Evolutionary conservation across 2,113 vertebrate species (phyloP).

Genomic region (Bungarus multicinctus): DNA sequence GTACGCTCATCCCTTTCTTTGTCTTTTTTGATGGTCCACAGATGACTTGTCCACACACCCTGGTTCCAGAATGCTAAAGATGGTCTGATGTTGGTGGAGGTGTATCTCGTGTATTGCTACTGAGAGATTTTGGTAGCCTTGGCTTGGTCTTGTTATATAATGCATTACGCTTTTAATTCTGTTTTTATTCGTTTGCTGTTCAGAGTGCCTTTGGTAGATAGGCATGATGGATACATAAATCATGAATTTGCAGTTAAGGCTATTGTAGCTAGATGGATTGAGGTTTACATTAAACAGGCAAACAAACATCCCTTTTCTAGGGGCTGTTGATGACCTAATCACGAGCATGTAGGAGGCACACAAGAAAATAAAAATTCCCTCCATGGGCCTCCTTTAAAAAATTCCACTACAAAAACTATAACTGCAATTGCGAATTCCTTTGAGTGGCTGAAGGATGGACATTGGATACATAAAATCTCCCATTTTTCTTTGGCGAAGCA

Average conservation of each 20-base stretch:
- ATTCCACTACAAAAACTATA: fast-evolving
- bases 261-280: background rate
- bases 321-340: background rate
- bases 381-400: background rate
- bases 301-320: background rate
- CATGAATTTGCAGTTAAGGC: background rate
- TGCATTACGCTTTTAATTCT: background rate
- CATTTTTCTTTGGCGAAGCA: background rate
- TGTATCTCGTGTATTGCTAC: background rate
- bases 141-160: background rate
- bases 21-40: background rate
- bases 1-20: background rate
- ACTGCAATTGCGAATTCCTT: background rate
- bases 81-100: background rate
- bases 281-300: background rate
- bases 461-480: fast-evolving
- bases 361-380: background rate
- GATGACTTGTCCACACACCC: background rate
- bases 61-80: background rate
- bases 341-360: background rate
- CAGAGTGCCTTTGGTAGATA: background rate
- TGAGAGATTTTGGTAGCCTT: background rate
- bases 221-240: background rate
- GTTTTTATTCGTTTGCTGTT: background rate
- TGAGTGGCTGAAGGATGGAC: background rate